These are phyloP conservation scores for Enteromius fasciolatus DNA, from an alignment of 2,797 vertebrate species.

Conservation along the genomic window DNA sequence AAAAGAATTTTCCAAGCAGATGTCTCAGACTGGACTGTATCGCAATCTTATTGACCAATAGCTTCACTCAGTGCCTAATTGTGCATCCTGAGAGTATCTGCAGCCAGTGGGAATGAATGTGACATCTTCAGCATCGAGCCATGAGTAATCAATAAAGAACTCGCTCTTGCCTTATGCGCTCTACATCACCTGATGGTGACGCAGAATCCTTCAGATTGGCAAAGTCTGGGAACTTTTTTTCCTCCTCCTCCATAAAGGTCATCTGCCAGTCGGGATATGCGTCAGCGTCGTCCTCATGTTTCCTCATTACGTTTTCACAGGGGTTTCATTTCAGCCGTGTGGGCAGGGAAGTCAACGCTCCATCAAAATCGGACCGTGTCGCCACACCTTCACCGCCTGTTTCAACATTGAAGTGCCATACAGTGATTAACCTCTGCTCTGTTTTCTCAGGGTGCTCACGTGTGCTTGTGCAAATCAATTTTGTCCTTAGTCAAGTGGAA, in stretches of 20 bases:
- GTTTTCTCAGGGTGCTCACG: conserved; percentile 40
- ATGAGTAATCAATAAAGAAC: conserved; percentile 56
- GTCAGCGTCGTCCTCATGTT: conserved; percentile 69
- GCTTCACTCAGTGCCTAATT: neutral
- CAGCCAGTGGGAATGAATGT: conserved; percentile 48
- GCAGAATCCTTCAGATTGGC: conserved; percentile 67
- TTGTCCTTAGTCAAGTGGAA: conserved; percentile 62
- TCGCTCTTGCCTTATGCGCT: conserved; percentile 51
- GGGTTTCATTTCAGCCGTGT: conserved; percentile 62
- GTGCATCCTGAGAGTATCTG: neutral
- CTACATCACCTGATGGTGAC: conserved; percentile 61
- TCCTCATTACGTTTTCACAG: conserved; percentile 66
- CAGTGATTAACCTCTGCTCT: conserved; percentile 47
- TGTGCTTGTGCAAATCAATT: conserved; percentile 53
- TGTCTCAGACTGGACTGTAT: neutral
- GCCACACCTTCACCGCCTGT: conserved; percentile 61
- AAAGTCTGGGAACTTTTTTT: conserved; percentile 57
- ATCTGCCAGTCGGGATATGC: conserved; percentile 64
- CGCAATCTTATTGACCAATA: conserved; percentile 21
- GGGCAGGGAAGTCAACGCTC: conserved; percentile 51
- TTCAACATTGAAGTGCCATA: conserved; percentile 44
- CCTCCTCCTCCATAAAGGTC: conserved; percentile 68
- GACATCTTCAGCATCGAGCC: conserved; percentile 56
- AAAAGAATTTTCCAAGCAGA: neutral
- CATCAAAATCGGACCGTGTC: conserved; percentile 45